Percentiles rank a stretch among this genome's conserved stretches.
Conservation (phyloP, 2,888 invertebrate species). For the Yponomeuta evonymella region DNA sequence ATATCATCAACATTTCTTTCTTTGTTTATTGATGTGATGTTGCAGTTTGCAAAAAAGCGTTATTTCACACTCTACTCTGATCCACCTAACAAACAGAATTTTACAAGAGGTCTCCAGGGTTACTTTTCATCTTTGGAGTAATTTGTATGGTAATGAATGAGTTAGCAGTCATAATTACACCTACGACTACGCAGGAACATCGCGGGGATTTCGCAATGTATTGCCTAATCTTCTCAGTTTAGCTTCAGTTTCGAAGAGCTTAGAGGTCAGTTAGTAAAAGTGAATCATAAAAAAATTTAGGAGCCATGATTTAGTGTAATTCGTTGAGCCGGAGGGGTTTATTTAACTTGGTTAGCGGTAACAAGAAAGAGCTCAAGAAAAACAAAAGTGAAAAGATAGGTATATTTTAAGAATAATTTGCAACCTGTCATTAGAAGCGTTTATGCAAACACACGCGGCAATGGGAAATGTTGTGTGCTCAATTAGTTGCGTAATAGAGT, state of each 20-base stretch:
- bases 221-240: neutral
- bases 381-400: neutral
- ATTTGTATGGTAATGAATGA: too few relatives aligned
- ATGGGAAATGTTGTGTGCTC: neutral
- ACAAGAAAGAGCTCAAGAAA: neutral
- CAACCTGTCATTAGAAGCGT: neutral
- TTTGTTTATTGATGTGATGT: too few relatives aligned
- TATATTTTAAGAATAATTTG: neutral
- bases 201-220: too few relatives aligned
- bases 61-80: too few relatives aligned
- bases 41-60: too few relatives aligned
- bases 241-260: neutral
- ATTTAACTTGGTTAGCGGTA: neutral
- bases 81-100: too few relatives aligned
- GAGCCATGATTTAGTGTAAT: neutral
- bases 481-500: conserved; percentile 4
- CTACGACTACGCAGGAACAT: too few relatives aligned
- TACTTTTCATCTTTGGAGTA: too few relatives aligned
- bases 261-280: neutral
- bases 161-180: too few relatives aligned
- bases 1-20: too few relatives aligned
- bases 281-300: neutral
- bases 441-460: neutral
- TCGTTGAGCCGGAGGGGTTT: neutral
- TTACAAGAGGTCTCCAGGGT: too few relatives aligned